These are phyloP conservation scores for Leuciscus idus DNA, from an alignment of 2,113 vertebrate genomes.

Conservation along the genomic window DNA sequence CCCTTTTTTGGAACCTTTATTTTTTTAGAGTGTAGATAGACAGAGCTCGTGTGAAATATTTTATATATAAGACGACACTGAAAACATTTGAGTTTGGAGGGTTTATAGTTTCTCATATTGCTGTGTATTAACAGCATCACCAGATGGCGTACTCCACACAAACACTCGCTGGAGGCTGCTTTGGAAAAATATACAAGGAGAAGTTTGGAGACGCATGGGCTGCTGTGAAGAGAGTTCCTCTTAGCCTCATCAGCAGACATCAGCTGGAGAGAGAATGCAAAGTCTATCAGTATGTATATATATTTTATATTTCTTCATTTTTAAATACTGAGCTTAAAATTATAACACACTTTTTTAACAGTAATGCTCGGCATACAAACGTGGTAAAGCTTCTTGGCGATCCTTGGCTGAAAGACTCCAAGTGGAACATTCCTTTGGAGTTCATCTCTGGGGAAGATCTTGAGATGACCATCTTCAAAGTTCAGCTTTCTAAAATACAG, in stretches of 20 bases:
- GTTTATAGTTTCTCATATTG: background rate
- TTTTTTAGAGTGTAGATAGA: too few species aligned
- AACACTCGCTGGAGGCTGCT: slow-evolving; percentile 71
- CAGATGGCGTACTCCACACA: slow-evolving; percentile 72
- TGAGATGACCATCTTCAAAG: slow-evolving; percentile 75
- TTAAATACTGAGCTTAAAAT: background rate
- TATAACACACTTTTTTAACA: slow-evolving; percentile 36
- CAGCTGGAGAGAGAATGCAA: slow-evolving; percentile 72
- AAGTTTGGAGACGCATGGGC: slow-evolving; percentile 74
- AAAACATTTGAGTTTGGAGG: too few species aligned
- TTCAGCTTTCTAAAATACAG: slow-evolving; percentile 71
- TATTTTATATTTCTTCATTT: background rate
- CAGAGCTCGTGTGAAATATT: too few species aligned
- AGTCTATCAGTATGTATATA: slow-evolving; percentile 71
- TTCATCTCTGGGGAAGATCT: slow-evolving; percentile 77
- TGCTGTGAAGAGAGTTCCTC: slow-evolving; percentile 74
- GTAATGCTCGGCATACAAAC: slow-evolving; percentile 70
- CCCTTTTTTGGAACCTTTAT: too few species aligned
- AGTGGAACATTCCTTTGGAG: slow-evolving; percentile 77
- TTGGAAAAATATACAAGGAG: slow-evolving; percentile 75
- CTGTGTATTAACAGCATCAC: background rate
- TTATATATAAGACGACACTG: too few species aligned
- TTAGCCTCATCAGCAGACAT: slow-evolving; percentile 54
- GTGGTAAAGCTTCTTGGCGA: slow-evolving; percentile 75
- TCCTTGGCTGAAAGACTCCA: slow-evolving; percentile 64